Conservation (phyloP, 2,113 vertebrate species). For the Petromus typicus region DNA sequence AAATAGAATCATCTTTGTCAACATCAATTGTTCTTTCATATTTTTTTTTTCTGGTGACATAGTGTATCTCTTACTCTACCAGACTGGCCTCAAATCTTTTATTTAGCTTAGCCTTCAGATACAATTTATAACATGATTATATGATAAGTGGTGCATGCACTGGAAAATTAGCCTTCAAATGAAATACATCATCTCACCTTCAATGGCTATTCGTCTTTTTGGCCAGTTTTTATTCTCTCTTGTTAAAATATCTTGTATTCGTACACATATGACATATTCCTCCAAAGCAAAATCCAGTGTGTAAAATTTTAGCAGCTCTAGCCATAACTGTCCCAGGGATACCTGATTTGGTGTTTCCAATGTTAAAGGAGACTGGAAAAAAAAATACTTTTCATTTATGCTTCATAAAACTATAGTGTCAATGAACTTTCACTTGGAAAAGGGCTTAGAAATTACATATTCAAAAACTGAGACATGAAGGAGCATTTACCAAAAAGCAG, state of each 20-base stretch:
- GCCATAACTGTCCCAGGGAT: constrained; percentile 95
- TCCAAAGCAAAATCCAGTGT: constrained; percentile 98
- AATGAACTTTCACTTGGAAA: constrained; percentile 56
- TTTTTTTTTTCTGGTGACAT: not conserved
- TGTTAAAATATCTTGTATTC: constrained; percentile 93
- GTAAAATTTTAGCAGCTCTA: constrained; percentile 98
- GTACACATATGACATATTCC: constrained; percentile 97
- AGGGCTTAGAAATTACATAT: not conserved
- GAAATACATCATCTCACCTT: constrained; percentile 88
- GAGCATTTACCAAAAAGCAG: constrained; percentile 25
- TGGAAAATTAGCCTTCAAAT: constrained; percentile 27
- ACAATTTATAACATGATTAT: constrained; percentile 10
- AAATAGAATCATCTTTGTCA: not conserved
- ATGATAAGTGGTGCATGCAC: not conserved
- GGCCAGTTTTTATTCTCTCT: constrained; percentile 99
- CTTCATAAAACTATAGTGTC: constrained; percentile 40
- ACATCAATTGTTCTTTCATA: not conserved
- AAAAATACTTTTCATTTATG: constrained; percentile 74
- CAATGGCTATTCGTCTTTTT: constrained; percentile 96
- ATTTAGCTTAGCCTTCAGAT: not conserved
- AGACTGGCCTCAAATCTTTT: not conserved
- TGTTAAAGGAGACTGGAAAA: constrained; percentile 91
- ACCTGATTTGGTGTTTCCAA: constrained; percentile 87
- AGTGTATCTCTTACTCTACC: not conserved
- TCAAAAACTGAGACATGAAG: constrained; percentile 53